Evolutionary conservation across 2,113 vertebrate species (phyloP), one percentile per base, ranked within the genome.

Genomic region (Gopherus evgoodei): DNA sequence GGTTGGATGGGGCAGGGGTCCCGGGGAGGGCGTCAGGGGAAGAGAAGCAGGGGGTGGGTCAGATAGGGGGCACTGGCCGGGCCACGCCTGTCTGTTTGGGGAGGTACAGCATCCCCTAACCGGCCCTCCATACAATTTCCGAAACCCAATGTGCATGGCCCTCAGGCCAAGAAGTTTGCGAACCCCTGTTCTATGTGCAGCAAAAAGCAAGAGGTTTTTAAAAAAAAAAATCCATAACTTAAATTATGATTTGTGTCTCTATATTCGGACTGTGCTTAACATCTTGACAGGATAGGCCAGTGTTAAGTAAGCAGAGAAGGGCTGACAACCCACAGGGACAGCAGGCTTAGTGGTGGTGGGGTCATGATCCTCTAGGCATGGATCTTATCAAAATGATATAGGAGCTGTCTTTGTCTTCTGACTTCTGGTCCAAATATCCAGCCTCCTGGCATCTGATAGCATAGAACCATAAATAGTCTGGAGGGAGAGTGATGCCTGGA

Each of bases 391-490:
- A 90, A 88, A 91, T 93, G 95, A 97, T 83, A 95, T 44, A 75
- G 88, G 95, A 97, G 89, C 94, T 86, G 86, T 94, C 84, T 95
- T 96, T 91, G 92, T 89, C 95, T 97, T 69, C 78, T 88, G 89
- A 91, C 81, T 86, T 87, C 88, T 95, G 90, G 89, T 95, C 94
- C 94, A 97, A 97, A 95, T 94, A 96, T 92, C 81, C 91, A 97
- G 91, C 81, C 90, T 96, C 92, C 89, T 97, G 96, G 97, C 96
- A 96, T 88, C 88, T 90, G 84, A 91, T 84, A 83, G 31, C 93
- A 92, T 97, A 96, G 93, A 91, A 42, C 91, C 94, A 96, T 97
- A 98, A 98, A 97, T 87, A 95, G 92, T 97, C 93, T 52, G 93
- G 91, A 97, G 97, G 94, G 88, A 95, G 89, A 35, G 85, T 47